Conservation (phyloP, 2,888 invertebrate genomes). For the Macaria notata region DNA sequence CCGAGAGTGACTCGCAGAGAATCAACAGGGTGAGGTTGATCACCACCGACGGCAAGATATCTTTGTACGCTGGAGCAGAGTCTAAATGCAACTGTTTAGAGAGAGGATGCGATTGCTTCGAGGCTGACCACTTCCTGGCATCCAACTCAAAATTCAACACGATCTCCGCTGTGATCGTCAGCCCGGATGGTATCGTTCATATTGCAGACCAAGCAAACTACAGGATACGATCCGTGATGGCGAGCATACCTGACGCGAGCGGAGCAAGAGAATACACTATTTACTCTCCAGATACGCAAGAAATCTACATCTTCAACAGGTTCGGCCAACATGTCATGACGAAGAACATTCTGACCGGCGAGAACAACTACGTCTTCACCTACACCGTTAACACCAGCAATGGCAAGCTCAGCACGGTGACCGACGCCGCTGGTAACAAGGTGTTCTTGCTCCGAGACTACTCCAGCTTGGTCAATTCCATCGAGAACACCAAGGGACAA, state of each 20-base stretch:
- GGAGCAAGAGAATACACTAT: slow-evolving; percentile 95
- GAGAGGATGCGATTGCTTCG: slow-evolving; percentile 95
- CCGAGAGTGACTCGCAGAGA: slow-evolving; percentile 97
- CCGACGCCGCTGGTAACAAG: slow-evolving; percentile 95
- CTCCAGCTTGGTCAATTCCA: slow-evolving; percentile 94
- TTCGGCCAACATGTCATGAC: slow-evolving; percentile 98
- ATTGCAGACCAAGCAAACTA: slow-evolving; percentile 97
- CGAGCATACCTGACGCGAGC: slow-evolving; percentile 93
- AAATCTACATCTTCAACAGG: slow-evolving; percentile 95
- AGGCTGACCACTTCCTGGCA: slow-evolving; percentile 94
- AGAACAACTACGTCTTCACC: slow-evolving; percentile 95
- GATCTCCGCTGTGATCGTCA: slow-evolving; percentile 95
- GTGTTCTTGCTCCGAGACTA: slow-evolving; percentile 92
- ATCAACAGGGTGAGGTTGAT: slow-evolving; percentile 95
- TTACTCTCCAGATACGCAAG: slow-evolving; percentile 96
- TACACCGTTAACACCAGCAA: slow-evolving; percentile 98
- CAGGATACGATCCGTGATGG: slow-evolving; percentile 93
- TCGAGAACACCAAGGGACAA: slow-evolving; percentile 96
- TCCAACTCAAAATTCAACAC: slow-evolving; percentile 97
- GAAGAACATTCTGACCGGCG: slow-evolving; percentile 96
- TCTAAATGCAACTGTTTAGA: slow-evolving; percentile 96
- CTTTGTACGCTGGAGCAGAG: slow-evolving; percentile 96
- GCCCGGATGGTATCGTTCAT: slow-evolving; percentile 96
- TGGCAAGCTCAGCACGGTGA: slow-evolving; percentile 96
- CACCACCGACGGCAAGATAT: slow-evolving; percentile 95